A percentile compares a stretch with the other conserved stretches of the same genome.
Evolutionary conservation across 2,888 invertebrate species (phyloP).

Genomic region (Meliscaeva auricollis): DNA sequence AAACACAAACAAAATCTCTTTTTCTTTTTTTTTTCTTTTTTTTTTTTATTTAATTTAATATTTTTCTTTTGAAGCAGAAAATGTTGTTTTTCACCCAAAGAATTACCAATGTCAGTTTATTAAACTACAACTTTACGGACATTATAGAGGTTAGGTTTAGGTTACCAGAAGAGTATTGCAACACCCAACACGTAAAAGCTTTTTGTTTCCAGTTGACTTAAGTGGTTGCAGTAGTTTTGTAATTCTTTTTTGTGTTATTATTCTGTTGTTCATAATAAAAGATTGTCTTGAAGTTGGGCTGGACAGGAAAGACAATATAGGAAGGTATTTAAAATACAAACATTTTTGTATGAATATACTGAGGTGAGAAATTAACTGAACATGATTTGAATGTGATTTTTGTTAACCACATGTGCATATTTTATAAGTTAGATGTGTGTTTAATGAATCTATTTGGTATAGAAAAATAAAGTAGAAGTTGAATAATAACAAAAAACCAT

Average conservation of each 20-base stretch:
- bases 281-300: neutral
- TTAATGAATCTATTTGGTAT: too few relatives aligned
- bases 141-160: neutral
- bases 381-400: too few relatives aligned
- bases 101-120: slow-evolving; percentile 13
- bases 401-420: too few relatives aligned
- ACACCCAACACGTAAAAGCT: slow-evolving; percentile 24
- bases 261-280: neutral
- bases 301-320: neutral
- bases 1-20: slow-evolving; percentile 13
- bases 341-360: too few relatives aligned
- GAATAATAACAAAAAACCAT: too few relatives aligned
- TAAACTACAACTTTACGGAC: neutral
- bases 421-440: too few relatives aligned
- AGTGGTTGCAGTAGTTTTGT: slow-evolving; percentile 19
- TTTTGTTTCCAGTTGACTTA: slow-evolving; percentile 37
- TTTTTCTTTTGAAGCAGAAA: slow-evolving; percentile 6
- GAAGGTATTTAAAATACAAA: too few relatives aligned
- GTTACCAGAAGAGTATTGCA: slow-evolving; percentile 9
- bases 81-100: slow-evolving; percentile 10
- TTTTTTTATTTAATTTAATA: slow-evolving; percentile 15
- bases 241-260: neutral
- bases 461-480: too few relatives aligned
- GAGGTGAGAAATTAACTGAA: too few relatives aligned
- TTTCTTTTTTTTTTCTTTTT: neutral